These are phyloP conservation scores for Cercopithecus mona DNA, from an alignment of 2,113 vertebrate genomes.

Conservation along the genomic window DNA sequence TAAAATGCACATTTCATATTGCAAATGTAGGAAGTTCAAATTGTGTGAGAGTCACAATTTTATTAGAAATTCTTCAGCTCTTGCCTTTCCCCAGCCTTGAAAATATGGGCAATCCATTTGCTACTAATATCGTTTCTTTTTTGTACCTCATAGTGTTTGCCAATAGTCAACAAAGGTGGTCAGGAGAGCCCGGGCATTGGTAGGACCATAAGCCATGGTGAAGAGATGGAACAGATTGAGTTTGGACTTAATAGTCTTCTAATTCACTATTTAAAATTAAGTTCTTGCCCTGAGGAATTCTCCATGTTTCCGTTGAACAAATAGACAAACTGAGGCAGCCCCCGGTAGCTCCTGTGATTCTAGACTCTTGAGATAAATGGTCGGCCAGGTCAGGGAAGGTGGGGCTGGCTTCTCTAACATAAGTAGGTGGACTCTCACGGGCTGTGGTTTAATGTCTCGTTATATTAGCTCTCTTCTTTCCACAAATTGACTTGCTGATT, in stretches of 20 bases:
- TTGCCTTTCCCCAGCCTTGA: not conserved
- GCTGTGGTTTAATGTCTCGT: not conserved
- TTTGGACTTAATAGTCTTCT: not conserved
- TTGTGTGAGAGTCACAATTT: constrained; percentile 9
- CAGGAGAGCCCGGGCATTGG: not conserved
- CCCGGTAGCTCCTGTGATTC: not conserved
- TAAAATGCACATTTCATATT: constrained; percentile 65
- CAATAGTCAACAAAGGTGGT: not conserved
- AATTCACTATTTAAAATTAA: not conserved
- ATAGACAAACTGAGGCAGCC: not conserved
- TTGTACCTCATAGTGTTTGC: not conserved
- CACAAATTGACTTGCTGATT: not conserved
- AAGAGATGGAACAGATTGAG: not conserved
- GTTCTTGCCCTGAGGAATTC: constrained; percentile 4
- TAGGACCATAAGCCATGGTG: not conserved
- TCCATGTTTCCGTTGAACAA: not conserved
- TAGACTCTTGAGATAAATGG: not conserved
- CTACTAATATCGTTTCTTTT: not conserved
- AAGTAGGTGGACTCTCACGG: not conserved
- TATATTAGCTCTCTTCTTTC: not conserved
- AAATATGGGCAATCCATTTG: not conserved
- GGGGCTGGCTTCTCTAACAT: not conserved
- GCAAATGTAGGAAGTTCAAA: constrained; percentile 69
- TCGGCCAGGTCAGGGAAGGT: accelerated
- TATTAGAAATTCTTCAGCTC: constrained; percentile 41